A percentile compares a stretch with the other conserved stretches of the same genome.
Evolutionary conservation across 2,888 invertebrate genomes (phyloP).

Genomic region (Deladenus siricidicola): DNA sequence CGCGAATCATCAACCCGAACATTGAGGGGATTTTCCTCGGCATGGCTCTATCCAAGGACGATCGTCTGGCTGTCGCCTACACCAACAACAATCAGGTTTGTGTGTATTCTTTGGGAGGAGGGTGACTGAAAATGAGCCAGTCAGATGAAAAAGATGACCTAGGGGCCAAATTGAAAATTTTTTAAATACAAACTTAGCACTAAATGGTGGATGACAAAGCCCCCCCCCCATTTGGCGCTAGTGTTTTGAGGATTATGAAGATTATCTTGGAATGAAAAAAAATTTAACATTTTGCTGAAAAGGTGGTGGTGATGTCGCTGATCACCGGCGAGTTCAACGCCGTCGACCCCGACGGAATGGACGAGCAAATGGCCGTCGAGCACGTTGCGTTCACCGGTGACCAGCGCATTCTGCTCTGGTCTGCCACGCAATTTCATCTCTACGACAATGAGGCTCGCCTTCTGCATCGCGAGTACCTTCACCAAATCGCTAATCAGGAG

Average conservation of each 20-base stretch:
- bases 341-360: constrained; percentile 74
- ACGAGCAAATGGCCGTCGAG: constrained; percentile 60
- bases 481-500: constrained; percentile 12
- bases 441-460: constrained; percentile 35
- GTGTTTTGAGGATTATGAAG: too few relatives aligned
- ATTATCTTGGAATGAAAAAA: too few relatives aligned
- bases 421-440: constrained; percentile 33
- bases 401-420: constrained; percentile 38
- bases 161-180: too few relatives aligned
- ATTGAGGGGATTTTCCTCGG: constrained; percentile 72
- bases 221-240: too few relatives aligned
- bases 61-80: constrained; percentile 87
- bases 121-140: too few relatives aligned
- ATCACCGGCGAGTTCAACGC: constrained; percentile 83
- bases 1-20: constrained; percentile 76
- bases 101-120: neutral
- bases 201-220: too few relatives aligned
- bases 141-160: too few relatives aligned
- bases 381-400: constrained; percentile 65
- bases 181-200: too few relatives aligned
- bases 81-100: constrained; percentile 85
- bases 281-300: neutral
- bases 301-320: constrained; percentile 68
- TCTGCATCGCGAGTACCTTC: constrained; percentile 21
- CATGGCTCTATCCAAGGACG: constrained; percentile 84